Conservation (phyloP, 2,113 vertebrate species). For the Aegotheles bennettii region DNA sequence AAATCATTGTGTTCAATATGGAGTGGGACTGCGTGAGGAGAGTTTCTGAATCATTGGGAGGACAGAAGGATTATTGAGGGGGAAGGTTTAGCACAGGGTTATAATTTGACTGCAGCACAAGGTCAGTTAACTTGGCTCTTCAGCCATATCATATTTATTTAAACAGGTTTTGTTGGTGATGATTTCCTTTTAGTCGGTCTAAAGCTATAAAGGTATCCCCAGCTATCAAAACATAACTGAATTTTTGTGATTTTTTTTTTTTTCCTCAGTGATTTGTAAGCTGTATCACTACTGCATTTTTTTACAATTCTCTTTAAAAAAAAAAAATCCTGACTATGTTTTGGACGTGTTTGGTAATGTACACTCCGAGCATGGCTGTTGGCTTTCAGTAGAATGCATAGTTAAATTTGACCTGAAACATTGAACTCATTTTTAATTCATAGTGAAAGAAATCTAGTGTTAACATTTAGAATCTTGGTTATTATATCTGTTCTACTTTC, state of each 20-base stretch:
- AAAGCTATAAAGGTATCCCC: not conserved
- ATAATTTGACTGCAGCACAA: not conserved
- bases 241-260: not conserved
- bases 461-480: not conserved
- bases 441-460: not conserved
- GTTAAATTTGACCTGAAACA: not conserved
- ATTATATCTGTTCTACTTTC: not conserved
- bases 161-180: not conserved
- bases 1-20: not conserved
- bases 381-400: not conserved
- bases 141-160: not conserved
- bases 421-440: not conserved
- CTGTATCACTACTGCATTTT: not conserved
- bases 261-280: not conserved
- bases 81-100: not conserved
- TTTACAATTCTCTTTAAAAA: not conserved
- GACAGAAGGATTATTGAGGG: not conserved
- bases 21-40: not conserved
- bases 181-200: not conserved
- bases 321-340: not conserved
- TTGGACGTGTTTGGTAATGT: not conserved
- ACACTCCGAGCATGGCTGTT: not conserved
- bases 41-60: not conserved
- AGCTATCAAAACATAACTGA: not conserved
- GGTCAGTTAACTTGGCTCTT: not conserved